These are phyloP conservation scores for Zapornia atra DNA, from an alignment of 2,113 vertebrate genomes.

Conservation along the genomic window DNA sequence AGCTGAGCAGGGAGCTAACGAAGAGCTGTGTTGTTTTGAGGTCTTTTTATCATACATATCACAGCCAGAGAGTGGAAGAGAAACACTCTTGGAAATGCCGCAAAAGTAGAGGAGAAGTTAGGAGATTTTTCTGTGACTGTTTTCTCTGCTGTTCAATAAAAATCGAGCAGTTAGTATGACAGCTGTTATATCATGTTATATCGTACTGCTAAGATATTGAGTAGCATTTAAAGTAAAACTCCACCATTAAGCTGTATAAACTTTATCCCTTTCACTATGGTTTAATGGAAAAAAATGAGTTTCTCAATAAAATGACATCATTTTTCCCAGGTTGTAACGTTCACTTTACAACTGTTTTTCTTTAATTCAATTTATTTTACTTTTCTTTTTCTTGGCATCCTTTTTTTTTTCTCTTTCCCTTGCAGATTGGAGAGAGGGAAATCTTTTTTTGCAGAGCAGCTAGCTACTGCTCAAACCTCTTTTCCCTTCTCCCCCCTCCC, in stretches of 20 bases:
- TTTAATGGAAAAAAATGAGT: constrained; percentile 65
- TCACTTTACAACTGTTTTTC: constrained; percentile 68
- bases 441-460: not conserved
- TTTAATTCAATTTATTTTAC: constrained; percentile 72
- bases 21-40: not conserved
- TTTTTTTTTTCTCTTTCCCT: not conserved
- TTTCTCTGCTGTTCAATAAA: constrained; percentile 63
- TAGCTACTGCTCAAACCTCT: not conserved
- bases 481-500: not conserved
- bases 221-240: constrained; percentile 64
- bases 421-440: not conserved
- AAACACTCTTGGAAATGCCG: constrained; percentile 29
- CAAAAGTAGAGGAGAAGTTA: constrained; percentile 40
- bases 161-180: constrained; percentile 55
- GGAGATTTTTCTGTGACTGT: constrained; percentile 30
- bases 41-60: not conserved
- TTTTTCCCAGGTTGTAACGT: constrained; percentile 55
- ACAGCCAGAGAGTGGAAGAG: not conserved
- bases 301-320: constrained; percentile 73
- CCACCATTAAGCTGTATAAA: constrained; percentile 65
- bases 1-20: not conserved
- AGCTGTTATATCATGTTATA: constrained; percentile 66
- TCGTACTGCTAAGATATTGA: constrained; percentile 46
- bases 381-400: constrained; percentile 61
- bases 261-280: constrained; percentile 60